phyloP scores from a whole-genome alignment of 2,888 invertebrate genomes.

The Lepidocyrtoides sp. region DNA sequence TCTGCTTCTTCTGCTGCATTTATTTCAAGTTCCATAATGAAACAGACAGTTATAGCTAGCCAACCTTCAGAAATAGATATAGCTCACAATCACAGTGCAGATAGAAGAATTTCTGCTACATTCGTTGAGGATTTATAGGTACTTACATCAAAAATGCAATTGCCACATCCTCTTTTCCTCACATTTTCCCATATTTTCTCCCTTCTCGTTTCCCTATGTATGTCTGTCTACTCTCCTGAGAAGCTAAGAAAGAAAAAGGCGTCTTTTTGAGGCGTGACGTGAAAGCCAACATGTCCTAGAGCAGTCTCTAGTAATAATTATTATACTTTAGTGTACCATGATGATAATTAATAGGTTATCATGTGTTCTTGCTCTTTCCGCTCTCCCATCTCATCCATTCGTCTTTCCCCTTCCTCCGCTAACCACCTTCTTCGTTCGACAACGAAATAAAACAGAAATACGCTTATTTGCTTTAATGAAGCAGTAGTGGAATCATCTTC shows the following conservation, averaged over 20 bases:
- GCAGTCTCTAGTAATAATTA: conserved; percentile 81
- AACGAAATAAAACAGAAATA: conserved; percentile 15
- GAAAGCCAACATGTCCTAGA: conserved; percentile 76
- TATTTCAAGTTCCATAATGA: no score
- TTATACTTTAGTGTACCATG: conserved; percentile 81
- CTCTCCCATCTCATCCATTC: conserved; percentile 44
- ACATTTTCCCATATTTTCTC: not conserved
- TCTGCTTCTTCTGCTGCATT: no score
- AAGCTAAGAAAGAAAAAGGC: conserved; percentile 65
- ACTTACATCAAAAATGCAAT: conserved; percentile 4
- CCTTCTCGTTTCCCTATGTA: conserved; percentile 8
- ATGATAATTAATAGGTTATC: conserved; percentile 83
- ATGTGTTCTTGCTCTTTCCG: conserved; percentile 60
- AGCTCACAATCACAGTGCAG: not conserved
- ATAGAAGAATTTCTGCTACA: not conserved
- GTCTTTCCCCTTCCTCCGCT: conserved; percentile 5
- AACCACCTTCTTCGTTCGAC: not conserved
- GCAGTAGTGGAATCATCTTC: not conserved
- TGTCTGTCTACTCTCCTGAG: no score
- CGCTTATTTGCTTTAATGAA: not conserved
- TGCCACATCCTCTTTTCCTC: conserved; percentile 1
- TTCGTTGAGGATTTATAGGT: not conserved
- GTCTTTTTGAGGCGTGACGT: conserved; percentile 81
- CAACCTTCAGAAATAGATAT: conserved; percentile 46
- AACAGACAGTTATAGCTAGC: no score